Conservation (phyloP, 2,888 invertebrate genomes). For the Tenthredo scrophulariae region DNA sequence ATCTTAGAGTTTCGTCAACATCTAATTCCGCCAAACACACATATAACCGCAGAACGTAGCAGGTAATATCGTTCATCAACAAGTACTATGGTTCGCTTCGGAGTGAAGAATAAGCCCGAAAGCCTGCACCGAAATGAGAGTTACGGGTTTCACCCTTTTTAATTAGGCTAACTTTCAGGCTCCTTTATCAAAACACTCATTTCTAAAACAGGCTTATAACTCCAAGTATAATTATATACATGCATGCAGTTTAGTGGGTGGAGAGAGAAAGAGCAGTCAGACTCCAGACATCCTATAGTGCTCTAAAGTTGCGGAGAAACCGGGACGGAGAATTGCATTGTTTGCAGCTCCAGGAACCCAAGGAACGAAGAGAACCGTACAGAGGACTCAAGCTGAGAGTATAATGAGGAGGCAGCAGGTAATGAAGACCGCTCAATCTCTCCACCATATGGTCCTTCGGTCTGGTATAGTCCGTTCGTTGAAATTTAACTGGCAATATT, state of each 20-base stretch:
- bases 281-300: constrained; percentile 9
- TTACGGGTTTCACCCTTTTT: background rate
- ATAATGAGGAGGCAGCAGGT: constrained; percentile 72
- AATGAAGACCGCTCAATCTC: constrained; percentile 74
- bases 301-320: constrained; percentile 19
- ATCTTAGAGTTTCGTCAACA: constrained; percentile 50
- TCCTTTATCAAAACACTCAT: background rate
- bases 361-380: constrained; percentile 7
- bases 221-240: background rate
- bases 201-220: background rate
- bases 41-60: background rate
- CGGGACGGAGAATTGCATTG: constrained; percentile 34
- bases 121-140: background rate
- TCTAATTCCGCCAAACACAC: constrained; percentile 30
- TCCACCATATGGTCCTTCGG: constrained; percentile 60
- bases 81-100: background rate
- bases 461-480: constrained; percentile 29
- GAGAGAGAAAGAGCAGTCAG: background rate
- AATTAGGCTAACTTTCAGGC: constrained; percentile 4
- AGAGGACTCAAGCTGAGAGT: constrained; percentile 70
- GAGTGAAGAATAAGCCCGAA: background rate
- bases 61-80: background rate
- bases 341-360: constrained; percentile 50
- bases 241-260: background rate
- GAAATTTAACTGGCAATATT: background rate